Evolutionary conservation across 2,888 invertebrate genomes (phyloP).

Genomic region (Erynnis tages): DNA sequence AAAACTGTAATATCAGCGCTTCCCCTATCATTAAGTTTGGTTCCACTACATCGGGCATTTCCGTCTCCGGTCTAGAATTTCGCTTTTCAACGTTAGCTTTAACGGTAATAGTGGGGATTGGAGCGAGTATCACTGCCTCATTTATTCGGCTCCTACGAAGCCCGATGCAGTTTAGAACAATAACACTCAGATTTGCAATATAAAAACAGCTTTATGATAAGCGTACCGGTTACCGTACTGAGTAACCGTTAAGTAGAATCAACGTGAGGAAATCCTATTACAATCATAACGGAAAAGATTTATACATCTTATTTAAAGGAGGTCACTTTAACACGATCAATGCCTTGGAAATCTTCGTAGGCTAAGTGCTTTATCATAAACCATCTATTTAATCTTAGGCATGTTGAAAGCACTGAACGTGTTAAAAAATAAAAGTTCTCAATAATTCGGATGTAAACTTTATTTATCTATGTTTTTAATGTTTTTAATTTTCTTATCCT

Average conservation of each 20-base stretch:
- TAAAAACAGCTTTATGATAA: slow-evolving; percentile 4
- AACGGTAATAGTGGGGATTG: slow-evolving; percentile 24
- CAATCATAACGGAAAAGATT: too few relatives aligned
- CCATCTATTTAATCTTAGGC: too few relatives aligned
- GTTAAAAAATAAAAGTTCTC: too few relatives aligned
- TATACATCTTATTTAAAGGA: too few relatives aligned
- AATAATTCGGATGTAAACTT: too few relatives aligned
- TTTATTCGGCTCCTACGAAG: slow-evolving; percentile 20
- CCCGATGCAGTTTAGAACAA: slow-evolving; percentile 16
- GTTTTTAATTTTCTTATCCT: too few relatives aligned
- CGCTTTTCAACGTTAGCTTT: slow-evolving; percentile 24
- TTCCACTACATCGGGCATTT: slow-evolving; percentile 14
- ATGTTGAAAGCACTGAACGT: too few relatives aligned
- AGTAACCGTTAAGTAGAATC: background rate
- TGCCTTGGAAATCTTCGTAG: too few relatives aligned
- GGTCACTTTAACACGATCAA: too few relatives aligned
- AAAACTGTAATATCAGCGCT: background rate
- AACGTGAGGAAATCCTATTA: too few relatives aligned
- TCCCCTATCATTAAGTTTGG: background rate
- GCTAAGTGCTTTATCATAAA: too few relatives aligned
- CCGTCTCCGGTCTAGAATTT: slow-evolving; percentile 19
- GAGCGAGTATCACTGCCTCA: slow-evolving; percentile 23
- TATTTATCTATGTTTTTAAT: too few relatives aligned
- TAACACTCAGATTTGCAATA: slow-evolving; percentile 8
- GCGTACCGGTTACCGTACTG: background rate